Base-by-base conservation (phyloP, 2,888 invertebrate species). In the Blomia tropicalis region DNA sequence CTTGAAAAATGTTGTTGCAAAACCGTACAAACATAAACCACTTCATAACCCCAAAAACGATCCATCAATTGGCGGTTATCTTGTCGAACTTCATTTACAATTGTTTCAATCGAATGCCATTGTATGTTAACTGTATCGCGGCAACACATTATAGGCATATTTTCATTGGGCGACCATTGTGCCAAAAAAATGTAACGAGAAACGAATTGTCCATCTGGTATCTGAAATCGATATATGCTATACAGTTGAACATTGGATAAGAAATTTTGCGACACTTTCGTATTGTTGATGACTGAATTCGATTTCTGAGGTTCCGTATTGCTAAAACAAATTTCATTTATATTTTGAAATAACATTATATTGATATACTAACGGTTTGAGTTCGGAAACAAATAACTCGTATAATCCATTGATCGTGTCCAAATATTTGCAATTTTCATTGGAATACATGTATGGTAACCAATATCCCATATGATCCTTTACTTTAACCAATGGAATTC, bases 171-270 rank as follows among this genome's bases (percentile, higher is more conserved):
- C 7, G 31, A 25, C 60, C 60, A 60, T 30, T 60, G 44, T 2
- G 60, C 60, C 4, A 29, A 19, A 17, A 51, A 60, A 30, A 51
- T 54, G n/a, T 29, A 47, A 17, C 60, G 47, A 5, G 29, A 7
- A 27, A 60, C 29, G n/a, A 56, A 47, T 29, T 60, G 31, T 29
- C 51, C 60, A 25, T 41, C 30, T 5, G 60, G 60, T 27, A 60
- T 47, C 22, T 60, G 60, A 23, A 47, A 2, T 30, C 60, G 27
- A 31, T 44, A 47, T 5, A 53, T 58, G 25, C 23, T 56, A 22
- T 32, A 56, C 2, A 56, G 31, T 36, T 56, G 56, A 56, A 56
- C 2, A 22, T 56, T 56, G 2, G 19, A 14, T 19, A 36, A 56
- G 29, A 56, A 29, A 17, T 51, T 25, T 29, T 14, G 27, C 36